These are phyloP conservation scores for Drosophila nannoptera DNA, from an alignment of 1,140 invertebrate genomes.

Conservation along the genomic window DNA sequence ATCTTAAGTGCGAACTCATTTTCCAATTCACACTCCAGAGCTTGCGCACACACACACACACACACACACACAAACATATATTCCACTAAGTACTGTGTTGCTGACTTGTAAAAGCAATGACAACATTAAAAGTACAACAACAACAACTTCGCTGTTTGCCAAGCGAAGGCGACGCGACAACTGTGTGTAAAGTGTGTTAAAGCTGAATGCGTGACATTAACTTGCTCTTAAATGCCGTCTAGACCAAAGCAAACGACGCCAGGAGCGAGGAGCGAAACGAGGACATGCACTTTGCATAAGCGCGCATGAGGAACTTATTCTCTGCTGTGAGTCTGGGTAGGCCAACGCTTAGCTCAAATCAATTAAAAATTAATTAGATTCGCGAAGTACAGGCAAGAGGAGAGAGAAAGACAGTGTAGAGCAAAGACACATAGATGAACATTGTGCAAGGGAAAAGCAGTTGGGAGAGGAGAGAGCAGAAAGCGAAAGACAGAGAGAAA, in stretches of 20 bases:
- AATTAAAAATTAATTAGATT: not conserved
- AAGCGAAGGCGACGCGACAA: not conserved
- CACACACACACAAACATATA: not conserved
- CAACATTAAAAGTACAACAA: slow-evolving; percentile 38
- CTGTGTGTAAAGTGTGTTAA: slow-evolving; percentile 1
- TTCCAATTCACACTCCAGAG: slow-evolving; percentile 64
- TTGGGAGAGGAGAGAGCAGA: too few relatives aligned
- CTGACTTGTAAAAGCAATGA: slow-evolving; percentile 37
- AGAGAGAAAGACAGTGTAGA: not conserved
- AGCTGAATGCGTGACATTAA: slow-evolving; percentile 39
- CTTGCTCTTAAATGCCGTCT: slow-evolving; percentile 29
- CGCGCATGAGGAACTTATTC: not conserved
- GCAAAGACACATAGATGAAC: too few relatives aligned
- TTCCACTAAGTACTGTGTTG: slow-evolving; percentile 15
- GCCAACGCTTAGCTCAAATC: not conserved
- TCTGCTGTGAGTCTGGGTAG: not conserved
- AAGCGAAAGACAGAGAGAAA: too few relatives aligned
- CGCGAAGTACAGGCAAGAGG: not conserved
- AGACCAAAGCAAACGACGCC: slow-evolving; percentile 8
- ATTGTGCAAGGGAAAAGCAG: too few relatives aligned
- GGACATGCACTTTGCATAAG: slow-evolving; percentile 26
- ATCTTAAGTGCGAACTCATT: slow-evolving; percentile 68
- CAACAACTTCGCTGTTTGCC: slow-evolving; percentile 30
- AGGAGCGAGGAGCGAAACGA: not conserved
- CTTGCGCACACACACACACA: not conserved